A percentile compares a stretch with the other conserved stretches of the same genome.
Evolutionary conservation across 2,888 invertebrate genomes (phyloP).

Genomic region (Oxytorus armatus): DNA sequence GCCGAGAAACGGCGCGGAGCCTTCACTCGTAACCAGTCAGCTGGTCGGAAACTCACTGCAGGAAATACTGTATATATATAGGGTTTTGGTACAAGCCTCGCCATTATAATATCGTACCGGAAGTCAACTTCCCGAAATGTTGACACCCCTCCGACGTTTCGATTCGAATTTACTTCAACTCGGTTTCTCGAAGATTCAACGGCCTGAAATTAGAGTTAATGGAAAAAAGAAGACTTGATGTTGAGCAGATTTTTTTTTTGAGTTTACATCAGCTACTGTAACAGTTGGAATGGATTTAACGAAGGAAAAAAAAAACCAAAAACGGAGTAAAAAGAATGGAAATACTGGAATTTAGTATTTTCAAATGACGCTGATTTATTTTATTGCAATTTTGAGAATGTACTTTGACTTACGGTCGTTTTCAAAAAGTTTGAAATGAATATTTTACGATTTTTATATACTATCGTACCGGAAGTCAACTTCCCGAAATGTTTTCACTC

Average conservation of each 20-base stretch:
- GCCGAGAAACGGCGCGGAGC: slow-evolving; percentile 42
- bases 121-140: slow-evolving; percentile 48
- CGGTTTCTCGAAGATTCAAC: neutral
- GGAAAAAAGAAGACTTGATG: neutral
- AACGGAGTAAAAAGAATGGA: too few relatives aligned
- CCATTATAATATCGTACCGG: slow-evolving; percentile 30
- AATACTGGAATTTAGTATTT: too few relatives aligned
- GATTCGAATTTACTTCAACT: slow-evolving; percentile 4
- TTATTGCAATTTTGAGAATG: too few relatives aligned
- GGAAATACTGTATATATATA: slow-evolving; percentile 28
- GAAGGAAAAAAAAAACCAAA: too few relatives aligned
- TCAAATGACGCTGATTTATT: too few relatives aligned
- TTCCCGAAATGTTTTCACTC: slow-evolving; percentile 41
- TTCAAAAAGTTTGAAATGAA: too few relatives aligned
- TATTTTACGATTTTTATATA: too few relatives aligned
- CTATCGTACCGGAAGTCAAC: slow-evolving; percentile 40
- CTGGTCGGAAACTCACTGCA: slow-evolving; percentile 46
- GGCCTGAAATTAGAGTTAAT: neutral
- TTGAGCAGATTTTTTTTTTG: neutral
- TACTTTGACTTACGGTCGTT: too few relatives aligned
- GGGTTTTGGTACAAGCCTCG: neutral
- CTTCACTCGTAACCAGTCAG: slow-evolving; percentile 62
- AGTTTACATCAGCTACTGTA: too few relatives aligned
- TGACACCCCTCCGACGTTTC: neutral
- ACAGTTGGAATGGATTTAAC: too few relatives aligned